Conservation (phyloP, 1,140 invertebrate species). For the Euwallacea similis region DNA sequence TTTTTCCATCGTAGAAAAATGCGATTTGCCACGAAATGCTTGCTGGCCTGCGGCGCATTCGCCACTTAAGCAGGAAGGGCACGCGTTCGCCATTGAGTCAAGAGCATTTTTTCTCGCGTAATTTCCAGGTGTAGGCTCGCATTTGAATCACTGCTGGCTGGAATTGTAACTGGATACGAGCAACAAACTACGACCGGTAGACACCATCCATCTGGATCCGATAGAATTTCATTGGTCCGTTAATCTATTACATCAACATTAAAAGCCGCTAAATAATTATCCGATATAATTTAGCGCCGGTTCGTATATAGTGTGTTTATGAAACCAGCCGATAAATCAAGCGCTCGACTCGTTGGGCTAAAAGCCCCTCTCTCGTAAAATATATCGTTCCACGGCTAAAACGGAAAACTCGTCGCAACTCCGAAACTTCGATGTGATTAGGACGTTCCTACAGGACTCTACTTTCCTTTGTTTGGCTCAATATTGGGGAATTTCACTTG, state of each 20-base stretch:
- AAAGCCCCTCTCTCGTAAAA: slow-evolving; percentile 32
- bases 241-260: slow-evolving; percentile 29
- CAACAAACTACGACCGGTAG: too few relatives aligned
- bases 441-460: slow-evolving; percentile 21
- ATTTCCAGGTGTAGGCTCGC: too few relatives aligned
- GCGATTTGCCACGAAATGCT: too few relatives aligned
- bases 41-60: too few relatives aligned
- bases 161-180: too few relatives aligned
- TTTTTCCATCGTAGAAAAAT: too few relatives aligned
- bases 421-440: slow-evolving; percentile 35
- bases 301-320: slow-evolving; percentile 32
- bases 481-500: slow-evolving; percentile 17
- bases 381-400: slow-evolving; percentile 33
- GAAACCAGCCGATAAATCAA: slow-evolving; percentile 32
- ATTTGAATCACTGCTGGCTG: too few relatives aligned
- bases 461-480: slow-evolving; percentile 17
- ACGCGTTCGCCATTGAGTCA: too few relatives aligned
- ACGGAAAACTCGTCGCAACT: slow-evolving; percentile 34
- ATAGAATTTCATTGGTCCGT: slow-evolving; percentile 29
- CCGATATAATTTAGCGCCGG: slow-evolving; percentile 33
- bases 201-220: not conserved
- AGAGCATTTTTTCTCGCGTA: too few relatives aligned
- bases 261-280: slow-evolving; percentile 35
- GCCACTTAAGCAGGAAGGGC: too few relatives aligned
- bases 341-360: slow-evolving; percentile 26